Evolutionary conservation across 2,113 vertebrate species (phyloP).

Genomic region (Forbesichthys agassizii): DNA sequence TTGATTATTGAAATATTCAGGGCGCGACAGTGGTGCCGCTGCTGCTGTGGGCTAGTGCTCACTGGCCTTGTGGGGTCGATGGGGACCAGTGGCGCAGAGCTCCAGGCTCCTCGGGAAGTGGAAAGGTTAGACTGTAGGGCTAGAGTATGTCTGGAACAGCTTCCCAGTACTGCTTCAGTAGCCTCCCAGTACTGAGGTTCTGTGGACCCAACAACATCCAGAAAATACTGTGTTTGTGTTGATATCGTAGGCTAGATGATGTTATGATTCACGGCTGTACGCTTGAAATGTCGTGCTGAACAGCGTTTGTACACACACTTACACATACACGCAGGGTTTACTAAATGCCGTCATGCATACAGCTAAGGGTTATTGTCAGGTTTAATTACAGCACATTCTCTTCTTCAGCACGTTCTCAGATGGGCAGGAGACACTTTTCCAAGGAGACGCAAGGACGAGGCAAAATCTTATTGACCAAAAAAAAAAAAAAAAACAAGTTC

Average conservation of each 20-base stretch:
- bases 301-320: too few species aligned
- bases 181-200: slow-evolving; percentile 6
- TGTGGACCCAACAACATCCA: too few species aligned
- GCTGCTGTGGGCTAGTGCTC: slow-evolving; percentile 75
- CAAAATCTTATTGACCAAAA: slow-evolving; percentile 29
- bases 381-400: not conserved
- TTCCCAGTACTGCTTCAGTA: slow-evolving; percentile 7
- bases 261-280: too few species aligned
- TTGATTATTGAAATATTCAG: slow-evolving; percentile 92
- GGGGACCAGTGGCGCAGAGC: slow-evolving; percentile 33
- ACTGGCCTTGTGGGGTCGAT: slow-evolving; percentile 42
- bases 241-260: too few species aligned
- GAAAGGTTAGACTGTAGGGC: slow-evolving; percentile 8
- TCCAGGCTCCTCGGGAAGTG: slow-evolving; percentile 20
- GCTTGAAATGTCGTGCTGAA: too few species aligned
- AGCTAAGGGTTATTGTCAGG: not conserved
- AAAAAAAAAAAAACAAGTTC: not conserved
- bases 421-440: not conserved
- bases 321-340: too few species aligned
- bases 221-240: too few species aligned
- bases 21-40: slow-evolving; percentile 80
- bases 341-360: not conserved
- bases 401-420: not conserved
- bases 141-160: not conserved
- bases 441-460: not conserved